phyloP scores from a whole-genome alignment of 2,113 vertebrate genomes.

The Nasalis larvatus region DNA sequence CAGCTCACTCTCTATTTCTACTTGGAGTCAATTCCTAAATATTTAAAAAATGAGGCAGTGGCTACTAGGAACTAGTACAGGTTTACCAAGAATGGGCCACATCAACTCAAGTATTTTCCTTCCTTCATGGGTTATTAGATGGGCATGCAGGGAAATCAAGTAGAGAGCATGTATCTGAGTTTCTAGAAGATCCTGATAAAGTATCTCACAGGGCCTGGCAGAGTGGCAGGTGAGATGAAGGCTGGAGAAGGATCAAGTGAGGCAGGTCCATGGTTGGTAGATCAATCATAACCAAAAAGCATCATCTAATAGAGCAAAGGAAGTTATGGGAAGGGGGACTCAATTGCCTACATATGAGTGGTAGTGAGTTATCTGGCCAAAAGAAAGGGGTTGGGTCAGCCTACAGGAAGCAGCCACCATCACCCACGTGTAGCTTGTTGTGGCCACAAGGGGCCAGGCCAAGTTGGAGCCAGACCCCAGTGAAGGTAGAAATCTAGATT shows the following conservation, averaged over 20 bases:
- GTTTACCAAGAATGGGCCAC: not conserved
- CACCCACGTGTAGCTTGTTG: too few species aligned
- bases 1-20: not conserved
- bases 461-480: not conserved
- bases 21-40: not conserved
- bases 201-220: not conserved
- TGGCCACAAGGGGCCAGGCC: not conserved
- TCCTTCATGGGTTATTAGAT: not conserved
- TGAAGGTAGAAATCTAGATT: not conserved
- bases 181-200: slow-evolving; percentile 12
- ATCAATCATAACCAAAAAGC: not conserved
- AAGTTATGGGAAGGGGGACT: not conserved
- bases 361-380: not conserved
- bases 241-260: not conserved
- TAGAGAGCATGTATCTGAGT: not conserved
- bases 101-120: not conserved
- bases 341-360: not conserved
- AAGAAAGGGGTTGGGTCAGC: not conserved
- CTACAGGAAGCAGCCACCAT: not conserved
- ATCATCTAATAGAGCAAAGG: not conserved
- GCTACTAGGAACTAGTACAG: not conserved
- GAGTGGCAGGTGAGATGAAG: not conserved
- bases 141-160: not conserved
- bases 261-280: not conserved
- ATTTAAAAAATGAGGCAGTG: not conserved